phyloP scores from a whole-genome alignment of 1,140 invertebrate genomes.

The Drosophila bocqueti region DNA sequence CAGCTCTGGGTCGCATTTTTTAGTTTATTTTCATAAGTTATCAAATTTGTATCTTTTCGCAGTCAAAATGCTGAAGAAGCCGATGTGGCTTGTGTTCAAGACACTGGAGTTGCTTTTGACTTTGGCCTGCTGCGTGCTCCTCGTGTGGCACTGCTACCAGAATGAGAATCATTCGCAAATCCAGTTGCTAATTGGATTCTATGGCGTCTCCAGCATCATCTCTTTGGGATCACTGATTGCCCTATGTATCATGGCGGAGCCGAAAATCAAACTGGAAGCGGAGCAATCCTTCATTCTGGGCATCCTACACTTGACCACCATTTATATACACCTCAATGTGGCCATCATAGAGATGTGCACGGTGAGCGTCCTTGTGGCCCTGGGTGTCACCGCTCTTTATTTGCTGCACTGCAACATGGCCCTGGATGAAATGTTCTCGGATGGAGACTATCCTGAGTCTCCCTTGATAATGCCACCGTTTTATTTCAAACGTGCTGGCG shows the following conservation, averaged over 20 bases:
- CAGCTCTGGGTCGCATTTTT: background rate
- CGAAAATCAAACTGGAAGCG: background rate
- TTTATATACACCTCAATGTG: background rate
- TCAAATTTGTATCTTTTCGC: background rate
- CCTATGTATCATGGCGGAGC: rapidly evolving
- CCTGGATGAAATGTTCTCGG: background rate
- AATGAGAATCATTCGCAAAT: background rate
- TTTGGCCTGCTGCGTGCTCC: background rate
- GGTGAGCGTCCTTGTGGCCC: background rate
- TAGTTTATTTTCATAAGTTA: background rate
- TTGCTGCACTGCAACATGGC: conserved; percentile 1
- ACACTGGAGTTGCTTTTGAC: background rate
- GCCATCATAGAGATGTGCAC: background rate
- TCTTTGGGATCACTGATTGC: background rate
- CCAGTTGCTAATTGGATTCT: background rate
- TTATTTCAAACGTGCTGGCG: background rate
- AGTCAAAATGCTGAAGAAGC: background rate
- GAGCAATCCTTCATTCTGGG: background rate
- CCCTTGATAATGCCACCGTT: background rate
- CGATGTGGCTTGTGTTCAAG: background rate
- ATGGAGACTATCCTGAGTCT: rapidly evolving
- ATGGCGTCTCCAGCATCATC: background rate
- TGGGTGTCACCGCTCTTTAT: background rate
- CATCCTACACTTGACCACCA: background rate
- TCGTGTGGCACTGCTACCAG: background rate